Conservation (phyloP, 1,140 invertebrate genomes). For the Nasonia giraulti region DNA sequence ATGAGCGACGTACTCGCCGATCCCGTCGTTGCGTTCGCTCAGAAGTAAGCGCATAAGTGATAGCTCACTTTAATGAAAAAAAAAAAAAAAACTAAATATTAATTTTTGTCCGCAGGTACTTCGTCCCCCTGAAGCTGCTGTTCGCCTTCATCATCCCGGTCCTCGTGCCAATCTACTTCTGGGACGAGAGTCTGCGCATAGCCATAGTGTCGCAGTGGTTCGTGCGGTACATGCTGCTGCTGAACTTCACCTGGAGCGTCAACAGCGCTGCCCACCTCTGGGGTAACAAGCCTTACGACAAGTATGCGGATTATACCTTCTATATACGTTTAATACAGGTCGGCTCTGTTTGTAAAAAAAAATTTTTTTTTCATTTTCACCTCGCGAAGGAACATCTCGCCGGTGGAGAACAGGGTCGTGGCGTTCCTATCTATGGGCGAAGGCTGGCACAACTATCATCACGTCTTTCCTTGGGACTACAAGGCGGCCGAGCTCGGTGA, state of each 20-base stretch:
- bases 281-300: constrained; percentile 84
- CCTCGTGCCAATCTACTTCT: constrained; percentile 81
- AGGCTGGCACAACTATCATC: constrained; percentile 92
- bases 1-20: constrained; percentile 86
- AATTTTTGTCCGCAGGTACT: constrained; percentile 76
- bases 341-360: too few relatives aligned
- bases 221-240: constrained; percentile 77
- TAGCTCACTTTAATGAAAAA: neutral
- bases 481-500: constrained; percentile 80
- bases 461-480: constrained; percentile 90
- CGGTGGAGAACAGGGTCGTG: constrained; percentile 73
- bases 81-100: neutral
- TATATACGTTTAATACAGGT: too few relatives aligned
- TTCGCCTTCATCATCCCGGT: constrained; percentile 85
- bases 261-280: constrained; percentile 87
- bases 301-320: constrained; percentile 68
- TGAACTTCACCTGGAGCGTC: constrained; percentile 86
- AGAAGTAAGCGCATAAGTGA: constrained; percentile 73
- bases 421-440: constrained; percentile 66
- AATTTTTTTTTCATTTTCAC: neutral
- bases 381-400: constrained; percentile 78
- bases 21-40: constrained; percentile 84
- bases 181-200: constrained; percentile 75
- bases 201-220: constrained; percentile 76
- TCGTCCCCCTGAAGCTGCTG: constrained; percentile 81